These are phyloP conservation scores for Malurus cyaneus DNA, from an alignment of 2,113 vertebrate species.

Conservation along the genomic window DNA sequence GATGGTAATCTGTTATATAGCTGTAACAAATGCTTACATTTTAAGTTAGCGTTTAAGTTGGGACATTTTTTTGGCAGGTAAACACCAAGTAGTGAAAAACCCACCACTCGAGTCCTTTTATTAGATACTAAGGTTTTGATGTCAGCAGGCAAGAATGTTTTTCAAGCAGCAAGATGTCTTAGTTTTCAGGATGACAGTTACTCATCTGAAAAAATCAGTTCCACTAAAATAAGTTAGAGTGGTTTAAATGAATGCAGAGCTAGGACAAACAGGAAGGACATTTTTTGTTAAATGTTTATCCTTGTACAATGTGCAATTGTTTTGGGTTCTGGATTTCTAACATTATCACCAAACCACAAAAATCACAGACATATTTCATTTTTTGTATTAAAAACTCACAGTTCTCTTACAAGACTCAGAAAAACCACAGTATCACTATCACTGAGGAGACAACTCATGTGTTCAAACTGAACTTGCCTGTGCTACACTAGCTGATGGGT, in stretches of 20 bases:
- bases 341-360: conserved; percentile 15
- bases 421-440: neutral
- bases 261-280: conserved; percentile 30
- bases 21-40: neutral
- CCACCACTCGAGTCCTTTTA: neutral
- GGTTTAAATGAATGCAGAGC: neutral
- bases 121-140: neutral
- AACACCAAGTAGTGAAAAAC: neutral
- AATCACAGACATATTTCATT: neutral
- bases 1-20: neutral
- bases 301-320: neutral
- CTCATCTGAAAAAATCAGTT: conserved; percentile 23
- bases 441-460: neutral
- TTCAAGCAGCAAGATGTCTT: neutral
- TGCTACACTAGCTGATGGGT: neutral
- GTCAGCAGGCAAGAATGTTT: neutral
- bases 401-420: neutral
- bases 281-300: conserved; percentile 18
- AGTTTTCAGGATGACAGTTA: neutral
- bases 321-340: neutral
- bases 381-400: neutral
- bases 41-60: neutral
- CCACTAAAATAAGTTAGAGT: conserved; percentile 22
- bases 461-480: neutral
- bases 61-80: neutral